Evolutionary conservation across 2,113 vertebrate genomes (phyloP).

Genomic region (Anolis carolinensis): DNA sequence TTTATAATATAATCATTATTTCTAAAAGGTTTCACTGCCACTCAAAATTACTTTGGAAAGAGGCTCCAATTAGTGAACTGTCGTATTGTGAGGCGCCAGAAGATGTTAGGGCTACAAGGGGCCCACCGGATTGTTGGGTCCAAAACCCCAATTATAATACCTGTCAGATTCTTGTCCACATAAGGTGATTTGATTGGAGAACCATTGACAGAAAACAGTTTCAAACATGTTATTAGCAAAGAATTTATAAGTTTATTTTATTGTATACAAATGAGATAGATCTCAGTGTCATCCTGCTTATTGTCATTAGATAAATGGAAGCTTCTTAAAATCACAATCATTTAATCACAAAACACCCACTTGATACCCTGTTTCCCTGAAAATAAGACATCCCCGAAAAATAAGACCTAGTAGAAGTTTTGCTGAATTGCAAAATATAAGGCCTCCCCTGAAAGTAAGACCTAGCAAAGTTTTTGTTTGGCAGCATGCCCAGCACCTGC

Average conservation of each 20-base stretch:
- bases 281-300: background rate
- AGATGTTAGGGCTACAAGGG: background rate
- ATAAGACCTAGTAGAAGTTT: too few relatives aligned
- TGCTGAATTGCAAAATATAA: too few relatives aligned
- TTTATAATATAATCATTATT: slow-evolving; percentile 30
- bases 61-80: slow-evolving; percentile 9
- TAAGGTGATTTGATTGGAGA: background rate
- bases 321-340: slow-evolving; percentile 2
- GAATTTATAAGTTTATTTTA: background rate
- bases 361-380: too few relatives aligned
- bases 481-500: too few relatives aligned
- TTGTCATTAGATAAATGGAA: background rate
- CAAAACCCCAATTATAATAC: background rate
- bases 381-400: too few relatives aligned
- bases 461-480: too few relatives aligned
- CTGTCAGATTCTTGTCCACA: background rate
- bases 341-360: background rate
- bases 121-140: background rate
- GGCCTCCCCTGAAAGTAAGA: too few relatives aligned
- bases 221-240: slow-evolving; percentile 62
- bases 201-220: slow-evolving; percentile 51
- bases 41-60: background rate
- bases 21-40: slow-evolving; percentile 12
- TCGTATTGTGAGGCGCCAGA: background rate
- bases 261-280: slow-evolving; percentile 10